Conservation (phyloP, 2,797 vertebrate species). For the Balearica regulorum region DNA sequence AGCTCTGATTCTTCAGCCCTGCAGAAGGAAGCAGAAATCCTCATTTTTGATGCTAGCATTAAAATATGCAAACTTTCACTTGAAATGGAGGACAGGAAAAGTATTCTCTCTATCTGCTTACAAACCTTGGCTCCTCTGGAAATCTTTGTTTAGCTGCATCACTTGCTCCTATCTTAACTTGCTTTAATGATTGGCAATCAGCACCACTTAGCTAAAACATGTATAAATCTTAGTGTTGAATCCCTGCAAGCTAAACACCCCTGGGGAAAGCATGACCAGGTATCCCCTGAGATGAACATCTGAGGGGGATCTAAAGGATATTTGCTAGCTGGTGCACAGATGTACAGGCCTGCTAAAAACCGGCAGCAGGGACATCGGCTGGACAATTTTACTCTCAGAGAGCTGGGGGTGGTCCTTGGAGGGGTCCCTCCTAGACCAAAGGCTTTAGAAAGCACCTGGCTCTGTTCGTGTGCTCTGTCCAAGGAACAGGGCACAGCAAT, state of each 20-base stretch:
- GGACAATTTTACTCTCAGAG: background rate
- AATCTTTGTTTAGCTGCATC: background rate
- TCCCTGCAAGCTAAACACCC: background rate
- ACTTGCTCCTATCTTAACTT: background rate
- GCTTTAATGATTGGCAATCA: background rate
- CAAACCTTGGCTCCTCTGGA: background rate
- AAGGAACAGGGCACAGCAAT: background rate
- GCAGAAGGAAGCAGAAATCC: background rate
- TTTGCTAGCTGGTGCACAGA: background rate
- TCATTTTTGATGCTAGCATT: background rate
- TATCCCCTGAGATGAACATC: background rate
- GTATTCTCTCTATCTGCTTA: background rate
- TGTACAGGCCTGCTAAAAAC: background rate
- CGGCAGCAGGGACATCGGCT: background rate
- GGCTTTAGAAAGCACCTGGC: background rate
- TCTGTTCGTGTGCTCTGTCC: accelerated
- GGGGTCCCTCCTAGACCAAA: background rate
- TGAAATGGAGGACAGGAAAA: background rate
- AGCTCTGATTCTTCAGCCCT: background rate
- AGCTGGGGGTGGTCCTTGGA: background rate
- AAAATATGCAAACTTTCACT: background rate
- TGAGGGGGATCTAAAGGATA: background rate
- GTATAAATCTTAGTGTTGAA: background rate
- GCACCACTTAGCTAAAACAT: background rate
- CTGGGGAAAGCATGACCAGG: background rate